Base-by-base conservation (phyloP, 2,888 invertebrate species). In the Lepidocyrtoides sp. region DNA sequence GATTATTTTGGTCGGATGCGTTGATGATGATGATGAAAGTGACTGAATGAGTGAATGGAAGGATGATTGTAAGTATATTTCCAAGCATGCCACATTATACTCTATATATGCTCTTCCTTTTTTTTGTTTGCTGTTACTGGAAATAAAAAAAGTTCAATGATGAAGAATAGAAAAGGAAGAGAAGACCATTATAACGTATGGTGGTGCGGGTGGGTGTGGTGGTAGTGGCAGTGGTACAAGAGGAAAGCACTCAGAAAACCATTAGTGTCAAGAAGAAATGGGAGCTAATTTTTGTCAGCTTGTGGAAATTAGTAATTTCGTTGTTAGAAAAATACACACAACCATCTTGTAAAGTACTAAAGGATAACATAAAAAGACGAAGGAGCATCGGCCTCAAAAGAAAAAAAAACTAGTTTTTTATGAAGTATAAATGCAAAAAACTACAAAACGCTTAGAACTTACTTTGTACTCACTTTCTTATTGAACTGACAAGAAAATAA, bases 231-330 rank as follows among this genome's bases (percentile, higher is more conserved):
- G n/a, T 36, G 32, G 60, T 54, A 69, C 66, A 17, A 82, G 72
- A 29, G 57, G 79, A 87, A 63, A 89, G 88, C 82, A 82, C 88
- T 89, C 88, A 89, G 82, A 89, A 89, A 89, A 20, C 69, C 88
- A 89, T 89, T 89, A 89, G 82, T 72, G 82, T 48, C 69, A 57
- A 29, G 87, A 51, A 88, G 75, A 82, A 89, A 89, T 89, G 88
- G 72, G 69, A 89, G 79, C 82, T 89, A 82, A 89, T 89, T 89
- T 79, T 88, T 89, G 88, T 89, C 88, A 82, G 66, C 82, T 57
- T 82, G 69, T 72, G 81, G 82, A 89, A 89, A 89, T 87, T 87
- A 79, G 66, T 87, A 79, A 87, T 87, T 87, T 79, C 60, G 77
- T 69, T 66, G 84, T 66, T 69, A 69, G 69, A 14, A 66, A 44